A percentile compares a stretch with the other conserved stretches of the same genome.
These are phyloP conservation scores for Pomacea canaliculata DNA, from an alignment of 2,888 invertebrate species.

Conservation along the genomic window DNA sequence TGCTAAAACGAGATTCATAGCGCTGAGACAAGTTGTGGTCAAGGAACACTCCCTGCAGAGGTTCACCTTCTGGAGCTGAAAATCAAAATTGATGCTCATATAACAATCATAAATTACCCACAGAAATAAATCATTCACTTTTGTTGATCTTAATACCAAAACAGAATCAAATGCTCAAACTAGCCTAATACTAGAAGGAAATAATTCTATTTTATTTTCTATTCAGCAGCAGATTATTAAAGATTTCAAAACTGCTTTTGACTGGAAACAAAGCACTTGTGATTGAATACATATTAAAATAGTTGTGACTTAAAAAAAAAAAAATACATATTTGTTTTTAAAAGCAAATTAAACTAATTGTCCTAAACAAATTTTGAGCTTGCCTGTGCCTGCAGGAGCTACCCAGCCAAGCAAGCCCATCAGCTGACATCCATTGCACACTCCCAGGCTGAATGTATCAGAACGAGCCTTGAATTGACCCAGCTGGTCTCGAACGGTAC, in stretches of 20 bases:
- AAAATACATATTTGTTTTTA: too few relatives aligned
- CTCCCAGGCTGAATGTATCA: slow-evolving; percentile 94
- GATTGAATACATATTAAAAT: too few relatives aligned
- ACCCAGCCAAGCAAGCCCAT: slow-evolving; percentile 95
- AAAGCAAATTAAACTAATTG: too few relatives aligned
- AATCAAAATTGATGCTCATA: neutral
- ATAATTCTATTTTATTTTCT: too few relatives aligned
- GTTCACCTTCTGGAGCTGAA: slow-evolving; percentile 3
- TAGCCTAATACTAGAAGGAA: too few relatives aligned
- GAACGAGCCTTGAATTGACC: slow-evolving; percentile 77
- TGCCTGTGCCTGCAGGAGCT: slow-evolving; percentile 64
- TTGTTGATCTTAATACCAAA: too few relatives aligned
- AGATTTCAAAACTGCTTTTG: too few relatives aligned
- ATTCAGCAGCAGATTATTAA: too few relatives aligned
- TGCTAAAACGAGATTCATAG: slow-evolving; percentile 86
- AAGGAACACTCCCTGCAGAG: slow-evolving; percentile 71
- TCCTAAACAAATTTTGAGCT: neutral
- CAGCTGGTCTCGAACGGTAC: slow-evolving; percentile 82
- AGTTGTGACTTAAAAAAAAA: too few relatives aligned
- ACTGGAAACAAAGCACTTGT: too few relatives aligned
- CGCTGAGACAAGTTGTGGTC: slow-evolving; percentile 90
- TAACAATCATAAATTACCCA: neutral
- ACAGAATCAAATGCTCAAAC: too few relatives aligned
- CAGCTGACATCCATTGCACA: slow-evolving; percentile 98
- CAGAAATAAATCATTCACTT: neutral